Evolutionary conservation across 2,888 invertebrate genomes (phyloP).

Genomic region (Netelia inedita): DNA sequence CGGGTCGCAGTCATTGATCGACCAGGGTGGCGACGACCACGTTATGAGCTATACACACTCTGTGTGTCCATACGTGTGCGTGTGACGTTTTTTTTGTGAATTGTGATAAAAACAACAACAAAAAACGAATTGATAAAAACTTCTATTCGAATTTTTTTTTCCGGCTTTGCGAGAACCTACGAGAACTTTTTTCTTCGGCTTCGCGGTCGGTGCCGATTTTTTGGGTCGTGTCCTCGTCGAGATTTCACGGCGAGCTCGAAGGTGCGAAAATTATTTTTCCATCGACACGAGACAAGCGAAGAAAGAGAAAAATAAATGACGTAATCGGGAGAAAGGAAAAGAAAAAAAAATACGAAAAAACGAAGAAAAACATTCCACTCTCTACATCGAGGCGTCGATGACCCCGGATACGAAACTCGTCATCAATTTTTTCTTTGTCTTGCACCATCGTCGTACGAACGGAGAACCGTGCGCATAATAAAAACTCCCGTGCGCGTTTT

Average conservation of each 20-base stretch:
- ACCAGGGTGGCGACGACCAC: constrained; percentile 47
- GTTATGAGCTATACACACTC: background rate
- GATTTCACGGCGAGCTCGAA: background rate
- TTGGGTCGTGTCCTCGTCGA: background rate
- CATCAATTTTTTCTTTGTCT: constrained; percentile 13
- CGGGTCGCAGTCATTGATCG: constrained; percentile 68
- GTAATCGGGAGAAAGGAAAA: background rate
- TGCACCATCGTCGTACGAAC: constrained; percentile 3
- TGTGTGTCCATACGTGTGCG: background rate
- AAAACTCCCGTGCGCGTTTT: background rate
- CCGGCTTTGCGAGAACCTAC: too few relatives aligned
- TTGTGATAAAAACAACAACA: background rate
- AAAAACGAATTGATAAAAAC: background rate
- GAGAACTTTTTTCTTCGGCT: too few relatives aligned
- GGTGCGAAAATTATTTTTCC: too few relatives aligned
- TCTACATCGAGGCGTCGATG: constrained; percentile 28
- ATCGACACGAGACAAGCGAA: background rate
- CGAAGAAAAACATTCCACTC: constrained; percentile 11
- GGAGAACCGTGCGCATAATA: background rate
- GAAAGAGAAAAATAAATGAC: background rate
- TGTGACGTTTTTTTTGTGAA: background rate
- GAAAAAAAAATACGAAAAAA: constrained; percentile 3
- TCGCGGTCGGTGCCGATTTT: background rate
- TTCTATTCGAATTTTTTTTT: background rate
- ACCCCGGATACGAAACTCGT: constrained; percentile 37